A percentile compares a stretch with the other conserved stretches of the same genome.
phyloP scores from a whole-genome alignment of 2,113 vertebrate genomes.

The Merops nubicus region DNA sequence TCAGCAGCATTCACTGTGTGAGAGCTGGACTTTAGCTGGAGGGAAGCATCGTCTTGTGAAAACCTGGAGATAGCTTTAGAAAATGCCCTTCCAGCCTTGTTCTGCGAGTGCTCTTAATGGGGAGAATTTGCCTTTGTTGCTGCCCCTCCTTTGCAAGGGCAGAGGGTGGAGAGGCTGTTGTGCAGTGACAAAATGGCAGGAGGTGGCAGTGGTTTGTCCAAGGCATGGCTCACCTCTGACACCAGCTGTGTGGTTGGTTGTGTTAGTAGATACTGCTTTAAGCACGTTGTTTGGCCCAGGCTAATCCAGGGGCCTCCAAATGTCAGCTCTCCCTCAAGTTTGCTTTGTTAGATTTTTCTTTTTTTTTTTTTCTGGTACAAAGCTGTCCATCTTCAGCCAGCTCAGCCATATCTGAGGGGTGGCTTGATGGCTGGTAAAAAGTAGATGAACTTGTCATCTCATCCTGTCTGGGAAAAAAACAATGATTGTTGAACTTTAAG shows the following conservation, averaged over 20 bases:
- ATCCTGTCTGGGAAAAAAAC: neutral
- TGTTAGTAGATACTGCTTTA: neutral
- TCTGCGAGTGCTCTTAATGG: neutral
- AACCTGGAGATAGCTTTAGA: neutral
- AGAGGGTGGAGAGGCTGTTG: neutral
- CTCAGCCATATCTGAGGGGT: neutral
- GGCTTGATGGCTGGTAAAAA: accelerated
- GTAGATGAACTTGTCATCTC: neutral
- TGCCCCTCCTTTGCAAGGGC: neutral
- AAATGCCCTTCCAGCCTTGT: neutral
- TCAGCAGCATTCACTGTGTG: neutral
- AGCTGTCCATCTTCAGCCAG: neutral
- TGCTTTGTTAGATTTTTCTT: neutral
- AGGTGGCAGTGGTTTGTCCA: neutral
- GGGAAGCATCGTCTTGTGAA: neutral
- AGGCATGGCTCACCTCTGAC: neutral
- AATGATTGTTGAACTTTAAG: neutral
- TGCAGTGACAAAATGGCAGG: neutral
- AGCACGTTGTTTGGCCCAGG: neutral
- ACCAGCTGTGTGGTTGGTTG: neutral
- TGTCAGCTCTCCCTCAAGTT: neutral
- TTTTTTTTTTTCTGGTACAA: neutral
- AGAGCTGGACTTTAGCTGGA: neutral
- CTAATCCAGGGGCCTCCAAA: neutral
- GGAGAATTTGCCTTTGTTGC: neutral